Percentiles rank a stretch among this genome's conserved stretches.
Evolutionary conservation across 2,113 vertebrate genomes (phyloP).

Genomic region (Lepus timidus): DNA sequence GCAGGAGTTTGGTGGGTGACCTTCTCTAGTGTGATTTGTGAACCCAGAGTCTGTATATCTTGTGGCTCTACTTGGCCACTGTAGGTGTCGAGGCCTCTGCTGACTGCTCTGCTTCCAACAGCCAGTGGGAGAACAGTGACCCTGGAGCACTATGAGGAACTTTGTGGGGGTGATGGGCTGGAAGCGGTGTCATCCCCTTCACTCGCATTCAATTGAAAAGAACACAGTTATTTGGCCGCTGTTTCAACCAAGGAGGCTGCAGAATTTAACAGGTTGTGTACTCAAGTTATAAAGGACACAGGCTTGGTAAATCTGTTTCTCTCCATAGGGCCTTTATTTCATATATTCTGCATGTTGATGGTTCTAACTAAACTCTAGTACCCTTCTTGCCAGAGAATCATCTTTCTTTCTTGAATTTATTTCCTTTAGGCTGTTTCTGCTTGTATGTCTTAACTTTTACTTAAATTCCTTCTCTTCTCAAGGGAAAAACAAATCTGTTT

Average conservation of each 20-base stretch:
- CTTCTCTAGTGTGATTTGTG: not conserved
- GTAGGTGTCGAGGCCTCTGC: not conserved
- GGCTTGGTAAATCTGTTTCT: not conserved
- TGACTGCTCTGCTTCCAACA: not conserved
- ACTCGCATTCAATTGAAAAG: not conserved
- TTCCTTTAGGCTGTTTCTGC: slow-evolving; percentile 6
- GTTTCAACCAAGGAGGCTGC: not conserved
- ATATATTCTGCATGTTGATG: not conserved
- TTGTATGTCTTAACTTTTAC: not conserved
- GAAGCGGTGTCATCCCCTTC: not conserved
- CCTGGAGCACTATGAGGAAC: not conserved
- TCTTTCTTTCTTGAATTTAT: not conserved
- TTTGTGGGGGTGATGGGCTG: too few species aligned
- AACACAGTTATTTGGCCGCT: not conserved
- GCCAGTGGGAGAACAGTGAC: not conserved
- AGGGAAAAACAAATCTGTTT: not conserved
- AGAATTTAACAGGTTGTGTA: not conserved
- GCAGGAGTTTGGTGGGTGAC: not conserved
- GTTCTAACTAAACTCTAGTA: not conserved
- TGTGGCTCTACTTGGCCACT: not conserved
- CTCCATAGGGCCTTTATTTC: not conserved
- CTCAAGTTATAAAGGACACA: not conserved
- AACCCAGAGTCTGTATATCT: not conserved
- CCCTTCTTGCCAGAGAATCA: not conserved
- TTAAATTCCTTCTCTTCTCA: not conserved